Evolutionary conservation across 2,888 invertebrate genomes (phyloP).

Genomic region (Morpho helenor): DNA sequence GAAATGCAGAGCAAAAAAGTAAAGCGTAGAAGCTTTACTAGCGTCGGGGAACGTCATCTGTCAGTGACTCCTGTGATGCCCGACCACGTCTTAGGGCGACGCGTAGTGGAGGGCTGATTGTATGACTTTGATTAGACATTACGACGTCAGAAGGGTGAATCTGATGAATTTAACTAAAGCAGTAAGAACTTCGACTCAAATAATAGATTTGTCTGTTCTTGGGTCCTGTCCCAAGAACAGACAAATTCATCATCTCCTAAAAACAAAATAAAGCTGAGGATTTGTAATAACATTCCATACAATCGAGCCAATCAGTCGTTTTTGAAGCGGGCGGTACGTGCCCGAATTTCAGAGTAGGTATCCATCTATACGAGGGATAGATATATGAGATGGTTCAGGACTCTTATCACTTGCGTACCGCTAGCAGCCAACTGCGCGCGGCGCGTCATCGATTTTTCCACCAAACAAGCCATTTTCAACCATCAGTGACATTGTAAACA

Average conservation of each 20-base stretch:
- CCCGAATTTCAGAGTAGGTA: conserved; percentile 35
- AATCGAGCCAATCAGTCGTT: conserved; percentile 31
- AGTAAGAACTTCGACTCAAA: too few species aligned
- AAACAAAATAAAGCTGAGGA: conserved; percentile 16
- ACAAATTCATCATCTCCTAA: conserved; percentile 5
- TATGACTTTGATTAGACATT: too few species aligned
- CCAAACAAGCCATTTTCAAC: conserved; percentile 64
- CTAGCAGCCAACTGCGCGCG: conserved; percentile 61
- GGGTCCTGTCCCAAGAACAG: not conserved
- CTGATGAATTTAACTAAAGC: too few species aligned
- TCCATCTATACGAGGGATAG: conserved; percentile 34
- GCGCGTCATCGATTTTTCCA: conserved; percentile 71
- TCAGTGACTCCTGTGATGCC: too few species aligned
- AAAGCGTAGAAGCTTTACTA: too few species aligned
- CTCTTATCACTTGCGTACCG: conserved; percentile 55
- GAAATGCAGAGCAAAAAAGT: too few species aligned
- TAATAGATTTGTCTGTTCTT: too few species aligned
- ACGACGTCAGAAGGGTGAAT: too few species aligned
- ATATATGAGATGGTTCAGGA: conserved; percentile 26
- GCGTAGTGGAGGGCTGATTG: too few species aligned
- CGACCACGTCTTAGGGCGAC: too few species aligned
- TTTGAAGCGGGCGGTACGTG: conserved; percentile 32
- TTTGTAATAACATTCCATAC: conserved; percentile 25
- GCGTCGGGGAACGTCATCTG: too few species aligned
- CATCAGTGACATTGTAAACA: conserved; percentile 64